Percentiles rank a stretch among this genome's conserved stretches.
phyloP scores from a whole-genome alignment of 1,140 invertebrate genomes.

The Micrasema minimum region DNA sequence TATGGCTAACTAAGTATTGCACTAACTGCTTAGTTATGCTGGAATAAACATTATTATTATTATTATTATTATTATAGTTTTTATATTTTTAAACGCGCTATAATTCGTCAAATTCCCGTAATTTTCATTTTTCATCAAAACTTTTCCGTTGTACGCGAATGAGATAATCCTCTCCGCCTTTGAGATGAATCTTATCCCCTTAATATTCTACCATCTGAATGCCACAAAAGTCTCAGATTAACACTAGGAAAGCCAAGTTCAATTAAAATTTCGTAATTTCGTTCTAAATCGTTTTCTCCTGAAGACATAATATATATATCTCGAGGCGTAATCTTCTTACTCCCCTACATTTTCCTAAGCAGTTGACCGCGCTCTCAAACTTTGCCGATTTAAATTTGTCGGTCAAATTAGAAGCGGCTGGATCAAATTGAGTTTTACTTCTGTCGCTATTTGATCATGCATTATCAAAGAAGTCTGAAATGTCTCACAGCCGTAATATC shows the following conservation, averaged over 20 bases:
- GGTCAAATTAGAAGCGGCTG: slow-evolving; percentile 33
- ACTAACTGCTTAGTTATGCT: too few species aligned
- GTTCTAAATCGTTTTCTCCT: slow-evolving; percentile 34
- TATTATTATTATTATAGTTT: too few species aligned
- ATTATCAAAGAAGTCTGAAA: too few species aligned
- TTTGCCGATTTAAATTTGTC: slow-evolving; percentile 38
- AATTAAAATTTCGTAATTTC: slow-evolving; percentile 40
- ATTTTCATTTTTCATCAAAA: slow-evolving; percentile 29
- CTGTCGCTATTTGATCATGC: slow-evolving; percentile 32
- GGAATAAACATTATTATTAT: slow-evolving; percentile 1
- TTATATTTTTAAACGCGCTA: too few species aligned
- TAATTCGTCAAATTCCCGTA: slow-evolving; percentile 8
- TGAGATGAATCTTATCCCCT: slow-evolving; percentile 22
- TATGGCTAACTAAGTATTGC: too few species aligned
- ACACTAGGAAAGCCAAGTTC: slow-evolving; percentile 31
- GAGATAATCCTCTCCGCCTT: slow-evolving; percentile 23
- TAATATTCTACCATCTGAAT: slow-evolving; percentile 26
- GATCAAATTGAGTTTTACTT: slow-evolving; percentile 35
- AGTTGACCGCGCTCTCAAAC: slow-evolving; percentile 34
- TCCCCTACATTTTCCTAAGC: slow-evolving; percentile 21
- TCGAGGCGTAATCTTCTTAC: slow-evolving; percentile 8
- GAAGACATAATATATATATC: slow-evolving; percentile 26
- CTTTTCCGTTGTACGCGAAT: slow-evolving; percentile 15
- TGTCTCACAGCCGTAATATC: too few species aligned
- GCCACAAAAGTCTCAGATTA: slow-evolving; percentile 29